Conservation (phyloP, 1,140 invertebrate genomes). For the Idris sp. region DNA sequence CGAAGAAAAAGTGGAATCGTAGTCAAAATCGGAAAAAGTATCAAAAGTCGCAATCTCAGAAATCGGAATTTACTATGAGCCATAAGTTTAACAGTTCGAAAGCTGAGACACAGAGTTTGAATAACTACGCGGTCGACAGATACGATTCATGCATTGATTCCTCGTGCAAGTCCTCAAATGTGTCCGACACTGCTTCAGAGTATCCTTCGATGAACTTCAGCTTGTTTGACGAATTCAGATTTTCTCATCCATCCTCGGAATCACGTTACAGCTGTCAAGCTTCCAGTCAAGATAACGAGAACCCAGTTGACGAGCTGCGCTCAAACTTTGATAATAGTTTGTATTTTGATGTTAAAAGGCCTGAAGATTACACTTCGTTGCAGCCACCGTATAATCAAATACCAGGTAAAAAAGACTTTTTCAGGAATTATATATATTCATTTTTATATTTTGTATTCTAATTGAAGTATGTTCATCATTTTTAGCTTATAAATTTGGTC, state of each 20-base stretch:
- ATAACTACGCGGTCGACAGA: neutral
- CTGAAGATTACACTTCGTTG: neutral
- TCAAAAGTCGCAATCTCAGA: slow-evolving; percentile 1
- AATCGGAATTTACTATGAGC: neutral
- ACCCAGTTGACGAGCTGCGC: slow-evolving; percentile 15
- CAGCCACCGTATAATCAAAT: slow-evolving; percentile 2
- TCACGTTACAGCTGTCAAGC: slow-evolving; percentile 5
- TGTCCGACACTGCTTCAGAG: slow-evolving; percentile 26
- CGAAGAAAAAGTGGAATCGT: slow-evolving; percentile 22
- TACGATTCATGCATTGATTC: slow-evolving; percentile 9
- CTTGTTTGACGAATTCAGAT: slow-evolving; percentile 41
- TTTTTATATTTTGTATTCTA: neutral
- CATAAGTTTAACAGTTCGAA: slow-evolving; percentile 5
- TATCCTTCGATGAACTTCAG: slow-evolving; percentile 18
- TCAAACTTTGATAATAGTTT: slow-evolving; percentile 31
- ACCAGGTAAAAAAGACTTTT: slow-evolving; percentile 33
- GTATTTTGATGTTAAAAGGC: neutral
- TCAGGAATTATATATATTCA: too few species aligned
- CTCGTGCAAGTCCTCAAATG: slow-evolving; percentile 13
- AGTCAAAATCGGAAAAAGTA: slow-evolving; percentile 3
- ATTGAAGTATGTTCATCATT: too few species aligned
- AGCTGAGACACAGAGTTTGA: neutral
- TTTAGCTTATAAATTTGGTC: too few species aligned
- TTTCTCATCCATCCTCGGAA: slow-evolving; percentile 29
- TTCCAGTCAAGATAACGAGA: slow-evolving; percentile 13